These are phyloP conservation scores for Spodoptera frugiperda DNA, from an alignment of 1,140 invertebrate genomes.

Conservation along the genomic window DNA sequence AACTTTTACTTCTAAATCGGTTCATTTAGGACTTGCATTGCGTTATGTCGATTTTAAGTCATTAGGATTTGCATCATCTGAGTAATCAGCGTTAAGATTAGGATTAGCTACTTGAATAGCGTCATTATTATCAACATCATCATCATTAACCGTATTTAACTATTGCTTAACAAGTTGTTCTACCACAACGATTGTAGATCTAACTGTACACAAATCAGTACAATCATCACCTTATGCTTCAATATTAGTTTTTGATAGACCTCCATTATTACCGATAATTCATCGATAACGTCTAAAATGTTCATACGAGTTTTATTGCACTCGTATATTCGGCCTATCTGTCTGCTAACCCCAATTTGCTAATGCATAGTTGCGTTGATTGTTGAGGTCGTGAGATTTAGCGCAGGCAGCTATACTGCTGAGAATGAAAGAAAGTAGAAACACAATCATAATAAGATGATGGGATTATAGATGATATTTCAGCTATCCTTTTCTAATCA, in stretches of 20 bases:
- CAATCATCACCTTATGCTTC: neutral
- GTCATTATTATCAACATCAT: no score
- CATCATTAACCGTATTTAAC: neutral
- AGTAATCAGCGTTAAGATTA: neutral
- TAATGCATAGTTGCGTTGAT: neutral
- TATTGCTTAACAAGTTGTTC: neutral
- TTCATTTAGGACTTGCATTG: neutral
- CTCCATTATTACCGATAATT: conserved; percentile 4
- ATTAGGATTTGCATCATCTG: neutral
- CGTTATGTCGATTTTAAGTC: neutral
- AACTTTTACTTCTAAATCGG: conserved; percentile 15
- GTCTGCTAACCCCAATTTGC: conserved; percentile 34
- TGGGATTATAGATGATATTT: neutral
- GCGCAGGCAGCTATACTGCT: neutral
- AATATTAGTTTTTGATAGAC: neutral
- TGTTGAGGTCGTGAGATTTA: conserved; percentile 33
- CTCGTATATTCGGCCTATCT: conserved; percentile 9
- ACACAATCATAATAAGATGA: conserved; percentile 1
- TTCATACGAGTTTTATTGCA: conserved; percentile 6
- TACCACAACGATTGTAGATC: neutral
- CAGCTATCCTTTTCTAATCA: no score
- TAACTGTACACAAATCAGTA: neutral
- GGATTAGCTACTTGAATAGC: neutral
- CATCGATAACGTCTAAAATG: neutral
- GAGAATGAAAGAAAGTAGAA: conserved; percentile 16